Evolutionary conservation across 53 echinoderm and acorn worm genomes (phyloP).

Genomic region (Arbacia lixula): DNA sequence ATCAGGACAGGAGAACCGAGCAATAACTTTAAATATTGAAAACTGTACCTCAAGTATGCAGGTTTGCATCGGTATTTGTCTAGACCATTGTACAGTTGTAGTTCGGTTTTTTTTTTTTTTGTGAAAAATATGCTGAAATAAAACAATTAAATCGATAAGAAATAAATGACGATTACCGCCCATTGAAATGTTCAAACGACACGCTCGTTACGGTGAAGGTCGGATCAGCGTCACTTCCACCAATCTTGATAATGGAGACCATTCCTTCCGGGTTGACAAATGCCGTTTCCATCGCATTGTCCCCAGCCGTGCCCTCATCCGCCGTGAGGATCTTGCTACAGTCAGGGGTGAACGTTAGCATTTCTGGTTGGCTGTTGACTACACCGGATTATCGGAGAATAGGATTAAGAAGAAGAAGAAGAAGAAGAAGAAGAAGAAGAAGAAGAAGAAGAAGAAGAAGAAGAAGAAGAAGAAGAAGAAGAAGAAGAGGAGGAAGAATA

Average conservation of each 20-base stretch:
- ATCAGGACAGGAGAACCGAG: too few species aligned
- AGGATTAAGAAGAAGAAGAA: too few species aligned
- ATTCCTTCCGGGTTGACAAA: constrained; percentile 78
- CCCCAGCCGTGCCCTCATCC: constrained; percentile 71
- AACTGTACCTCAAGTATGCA: too few species aligned
- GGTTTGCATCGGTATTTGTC: too few species aligned
- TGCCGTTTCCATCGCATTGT: constrained; percentile 25
- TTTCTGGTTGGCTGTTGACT: constrained; percentile 77
- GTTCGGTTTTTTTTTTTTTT: too few species aligned
- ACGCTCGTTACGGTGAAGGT: constrained; percentile 10
- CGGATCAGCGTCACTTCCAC: not conserved
- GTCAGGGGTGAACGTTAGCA: constrained; percentile 76
- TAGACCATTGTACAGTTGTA: too few species aligned
- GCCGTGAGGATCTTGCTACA: constrained; percentile 73
- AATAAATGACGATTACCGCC: constrained; percentile 40
- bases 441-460: not conserved
- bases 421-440: not conserved
- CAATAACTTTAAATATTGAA: too few species aligned
- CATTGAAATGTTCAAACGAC: constrained; percentile 63
- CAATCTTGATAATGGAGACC: constrained; percentile 56
- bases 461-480: not conserved
- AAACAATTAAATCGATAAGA: not conserved
- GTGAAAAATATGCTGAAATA: not conserved
- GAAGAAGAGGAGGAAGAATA: not conserved
- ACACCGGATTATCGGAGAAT: too few species aligned